Evolutionary conservation across 2,888 invertebrate species (phyloP), one percentile per base, ranked within the genome.

Genomic region (Mechanitis mazaeus): DNA sequence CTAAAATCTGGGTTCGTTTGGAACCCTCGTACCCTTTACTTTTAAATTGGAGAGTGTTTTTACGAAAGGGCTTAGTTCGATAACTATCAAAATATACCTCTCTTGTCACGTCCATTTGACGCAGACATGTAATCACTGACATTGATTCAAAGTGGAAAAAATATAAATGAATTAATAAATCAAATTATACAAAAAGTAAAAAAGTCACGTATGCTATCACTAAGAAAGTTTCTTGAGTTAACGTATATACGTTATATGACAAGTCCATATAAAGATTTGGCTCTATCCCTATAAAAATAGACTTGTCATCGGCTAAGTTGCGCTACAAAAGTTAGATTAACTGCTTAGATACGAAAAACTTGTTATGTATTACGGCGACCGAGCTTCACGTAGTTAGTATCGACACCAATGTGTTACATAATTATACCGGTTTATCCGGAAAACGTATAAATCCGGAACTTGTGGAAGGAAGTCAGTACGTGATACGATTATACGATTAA

Each of bases 281-380:
- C 12, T 31, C 31, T 56, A 61, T 60, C 45, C 46, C 11, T 46
- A 54, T 61, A 63, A 58, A 65, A 64, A 61, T 38, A 54, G 54
- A 56, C 56, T 47, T 60, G 60, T 60, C 58, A 64, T 60, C 58
- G 62, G 59, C 54, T 42, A 65, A 63, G 61, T 69, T 67, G 62
- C 54, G 59, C 60, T 66, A 65, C 61, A 63, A 68, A 74, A 72
- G 69, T 72, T 70, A 65, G 66, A 69, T 68, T 70, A 68, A 67
- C 65, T 61, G 64, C 56, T 66, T 63, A 59, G 55, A 60, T 50
- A 57, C 54, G 65, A 63, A 67, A 69, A 69, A 66, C 58, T 65
- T 62, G 60, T 58, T 64, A 65, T 60, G 31, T 50, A 31, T 50
- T 50, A 50, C 31, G 50, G 50, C 31, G 46, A 61, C 63, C 65